Evolutionary conservation across 2,797 vertebrate species (phyloP), one percentile per base, ranked within the genome.

Genomic region (Pangasius krempfi): DNA sequence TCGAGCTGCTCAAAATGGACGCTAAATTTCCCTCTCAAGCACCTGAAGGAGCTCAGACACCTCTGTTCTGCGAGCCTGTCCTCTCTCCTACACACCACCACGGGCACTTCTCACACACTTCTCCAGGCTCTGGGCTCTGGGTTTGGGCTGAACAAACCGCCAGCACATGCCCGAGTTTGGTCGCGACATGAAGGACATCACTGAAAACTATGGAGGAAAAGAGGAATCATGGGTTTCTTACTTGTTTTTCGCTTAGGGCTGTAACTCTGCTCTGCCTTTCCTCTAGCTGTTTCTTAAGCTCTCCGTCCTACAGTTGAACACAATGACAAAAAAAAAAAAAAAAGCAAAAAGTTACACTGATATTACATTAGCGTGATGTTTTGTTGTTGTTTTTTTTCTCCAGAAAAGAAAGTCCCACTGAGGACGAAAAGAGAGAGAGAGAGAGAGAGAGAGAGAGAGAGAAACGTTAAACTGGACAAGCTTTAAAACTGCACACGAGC

Each of bases 1-100:
- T 97, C 97, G 97, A 97, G 96, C 95, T 95, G 94, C 97, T 97
- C 97, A 99, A 99, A 98, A 99, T 98, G 98, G 98, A 98, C 96
- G 98, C 97, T 94, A 93, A 89, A 93, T 92, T 93, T 94, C 95
- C 95, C 95, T 93, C 93, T 94, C 94, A 94, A 64, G 86, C 87
- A 95, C 93, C 96, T 95, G 16, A 50, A 79, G 30, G 25, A 56
- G 50, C 47, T 13, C 33, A 8, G 4, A 37, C 27, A 25, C 60
- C n/a, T 54, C 20, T 54, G 16, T 52, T 54, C 47, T 66, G 14
- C 37, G 27, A 20, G 12, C 84, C 1, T n/a, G 8, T 52, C 47
- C 8, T 54, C 75, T 52, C 27, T 80, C 52, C 78, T 5, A 22
- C 37, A 20, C 25, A 37, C 40, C 81, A 4, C 68, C 52, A 2